phyloP scores from a whole-genome alignment of 2,888 invertebrate species.

The Lottia gigantea region DNA sequence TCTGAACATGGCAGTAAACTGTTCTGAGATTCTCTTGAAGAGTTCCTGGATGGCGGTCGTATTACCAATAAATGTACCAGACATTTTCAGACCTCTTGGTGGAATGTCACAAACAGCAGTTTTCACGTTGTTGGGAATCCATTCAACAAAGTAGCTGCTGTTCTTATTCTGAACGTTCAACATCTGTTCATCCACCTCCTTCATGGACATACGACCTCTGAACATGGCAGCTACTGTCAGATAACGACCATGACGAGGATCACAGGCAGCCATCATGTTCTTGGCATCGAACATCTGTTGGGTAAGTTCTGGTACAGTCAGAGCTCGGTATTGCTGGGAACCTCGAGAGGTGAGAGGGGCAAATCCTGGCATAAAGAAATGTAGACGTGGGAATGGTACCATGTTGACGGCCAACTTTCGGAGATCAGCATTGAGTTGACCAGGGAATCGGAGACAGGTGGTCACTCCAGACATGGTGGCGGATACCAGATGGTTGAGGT shows the following conservation, averaged over 20 bases:
- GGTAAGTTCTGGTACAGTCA: background rate
- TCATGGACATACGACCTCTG: too few relatives aligned
- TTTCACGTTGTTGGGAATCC: too few relatives aligned
- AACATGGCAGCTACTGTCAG: background rate
- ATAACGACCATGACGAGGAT: background rate
- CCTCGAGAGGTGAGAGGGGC: slow-evolving; percentile 9
- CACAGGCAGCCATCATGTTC: background rate
- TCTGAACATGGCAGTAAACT: too few relatives aligned
- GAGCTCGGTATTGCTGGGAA: background rate
- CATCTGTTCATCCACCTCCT: too few relatives aligned
- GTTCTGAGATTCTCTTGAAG: too few relatives aligned
- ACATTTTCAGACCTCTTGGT: too few relatives aligned
- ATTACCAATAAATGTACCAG: too few relatives aligned
- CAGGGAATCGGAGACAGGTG: background rate
- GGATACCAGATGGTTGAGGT: background rate
- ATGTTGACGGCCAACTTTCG: background rate
- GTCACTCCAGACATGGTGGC: too few relatives aligned
- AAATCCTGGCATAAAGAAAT: slow-evolving; percentile 6
- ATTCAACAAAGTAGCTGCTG: too few relatives aligned
- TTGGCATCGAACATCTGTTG: slow-evolving; percentile 5
- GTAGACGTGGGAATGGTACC: slow-evolving; percentile 1
- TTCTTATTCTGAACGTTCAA: too few relatives aligned
- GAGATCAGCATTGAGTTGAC: background rate
- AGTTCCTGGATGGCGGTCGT: too few relatives aligned
- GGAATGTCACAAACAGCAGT: too few relatives aligned